Conservation (phyloP, 2,888 invertebrate genomes). For the Scaptomyza reducta region DNA sequence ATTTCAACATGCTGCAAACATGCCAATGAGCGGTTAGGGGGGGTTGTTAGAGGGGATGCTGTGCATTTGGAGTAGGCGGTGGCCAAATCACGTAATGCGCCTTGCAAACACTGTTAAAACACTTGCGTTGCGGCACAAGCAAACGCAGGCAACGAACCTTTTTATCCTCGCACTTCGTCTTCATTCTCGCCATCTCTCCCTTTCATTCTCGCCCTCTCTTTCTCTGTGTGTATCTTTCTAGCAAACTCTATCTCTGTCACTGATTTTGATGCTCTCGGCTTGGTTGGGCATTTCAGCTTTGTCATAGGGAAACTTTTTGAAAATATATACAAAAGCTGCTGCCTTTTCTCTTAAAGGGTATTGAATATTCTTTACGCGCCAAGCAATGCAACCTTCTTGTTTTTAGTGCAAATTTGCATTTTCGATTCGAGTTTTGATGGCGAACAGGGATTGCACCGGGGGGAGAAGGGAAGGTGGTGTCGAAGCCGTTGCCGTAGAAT, state of each 20-base stretch:
- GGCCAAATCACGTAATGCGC: constrained; percentile 77
- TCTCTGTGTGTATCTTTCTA: neutral
- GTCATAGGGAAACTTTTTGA: neutral
- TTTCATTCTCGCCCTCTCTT: neutral
- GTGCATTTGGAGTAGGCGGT: constrained; percentile 47
- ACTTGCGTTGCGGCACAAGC: constrained; percentile 59
- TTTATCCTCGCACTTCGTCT: neutral
- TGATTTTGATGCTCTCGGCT: neutral
- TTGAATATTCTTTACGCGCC: neutral
- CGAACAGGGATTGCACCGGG: neutral
- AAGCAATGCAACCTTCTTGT: constrained; percentile 33
- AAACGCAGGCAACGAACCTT: constrained; percentile 19
- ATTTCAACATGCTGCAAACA: constrained; percentile 73
- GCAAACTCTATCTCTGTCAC: neutral
- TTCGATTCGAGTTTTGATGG: constrained; percentile 43
- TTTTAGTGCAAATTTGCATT: constrained; percentile 69
- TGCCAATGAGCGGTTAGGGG: constrained; percentile 31
- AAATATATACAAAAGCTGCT: too few relatives aligned
- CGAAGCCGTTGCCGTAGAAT: constrained; percentile 22
- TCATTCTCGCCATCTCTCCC: neutral
- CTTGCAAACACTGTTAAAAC: constrained; percentile 79
- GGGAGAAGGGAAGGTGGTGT: neutral
- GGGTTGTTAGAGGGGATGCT: neutral
- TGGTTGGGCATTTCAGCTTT: neutral
- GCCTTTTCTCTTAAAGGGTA: neutral